Conservation (phyloP, 2,888 invertebrate genomes). For the Emmelina monodactyla region DNA sequence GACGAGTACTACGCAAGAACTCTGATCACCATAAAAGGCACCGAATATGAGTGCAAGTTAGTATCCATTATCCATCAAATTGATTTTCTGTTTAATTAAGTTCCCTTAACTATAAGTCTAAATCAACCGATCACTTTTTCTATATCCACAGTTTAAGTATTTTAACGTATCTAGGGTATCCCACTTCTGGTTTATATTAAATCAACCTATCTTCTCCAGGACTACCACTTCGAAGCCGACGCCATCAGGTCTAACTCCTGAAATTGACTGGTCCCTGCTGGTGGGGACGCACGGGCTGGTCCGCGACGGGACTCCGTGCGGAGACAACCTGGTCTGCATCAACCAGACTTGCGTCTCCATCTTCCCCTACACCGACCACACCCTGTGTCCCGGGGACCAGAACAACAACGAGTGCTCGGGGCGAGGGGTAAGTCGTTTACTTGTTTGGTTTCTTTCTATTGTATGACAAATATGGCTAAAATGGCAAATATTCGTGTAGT, state of each 20-base stretch:
- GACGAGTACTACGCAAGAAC: constrained; percentile 88
- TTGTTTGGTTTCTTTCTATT: no score
- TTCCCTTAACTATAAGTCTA: not conserved
- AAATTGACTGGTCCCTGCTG: constrained; percentile 91
- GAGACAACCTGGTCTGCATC: constrained; percentile 90
- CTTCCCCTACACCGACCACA: constrained; percentile 84
- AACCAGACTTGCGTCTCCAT: constrained; percentile 92
- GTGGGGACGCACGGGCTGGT: constrained; percentile 89
- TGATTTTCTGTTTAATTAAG: not conserved
- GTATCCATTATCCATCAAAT: constrained; percentile 33
- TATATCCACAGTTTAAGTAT: not conserved
- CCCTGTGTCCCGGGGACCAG: constrained; percentile 90
- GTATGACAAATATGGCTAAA: no score
- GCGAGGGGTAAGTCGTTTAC: constrained; percentile 86
- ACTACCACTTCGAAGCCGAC: constrained; percentile 76
- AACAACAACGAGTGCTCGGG: constrained; percentile 91
- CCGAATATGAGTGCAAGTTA: constrained; percentile 97
- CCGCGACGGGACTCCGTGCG: constrained; percentile 93
- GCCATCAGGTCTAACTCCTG: constrained; percentile 72
- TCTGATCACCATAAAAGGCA: constrained; percentile 86
- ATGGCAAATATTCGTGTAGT: no score
- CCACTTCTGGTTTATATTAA: not conserved
- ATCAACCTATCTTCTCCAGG: constrained; percentile 45
- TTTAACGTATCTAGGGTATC: not conserved
- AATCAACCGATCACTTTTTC: not conserved